Percentiles rank a stretch among this genome's conserved stretches.
phyloP scores from a whole-genome alignment of 2,888 invertebrate species.

The Dynastes grantii region DNA sequence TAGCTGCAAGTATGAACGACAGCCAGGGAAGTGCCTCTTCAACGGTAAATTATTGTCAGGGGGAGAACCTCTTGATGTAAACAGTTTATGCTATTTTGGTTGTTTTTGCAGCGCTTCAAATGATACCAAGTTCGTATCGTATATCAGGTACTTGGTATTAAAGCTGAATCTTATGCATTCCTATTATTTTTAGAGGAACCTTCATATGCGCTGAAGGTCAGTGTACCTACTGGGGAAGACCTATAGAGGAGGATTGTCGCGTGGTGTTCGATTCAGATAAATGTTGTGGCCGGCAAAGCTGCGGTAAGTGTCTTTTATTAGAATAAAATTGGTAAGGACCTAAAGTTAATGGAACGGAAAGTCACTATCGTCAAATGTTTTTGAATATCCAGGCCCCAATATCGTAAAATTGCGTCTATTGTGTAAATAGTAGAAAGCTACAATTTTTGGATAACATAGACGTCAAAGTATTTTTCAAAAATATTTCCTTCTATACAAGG shows the following conservation, averaged over 20 bases:
- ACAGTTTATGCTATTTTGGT: conserved; percentile 38
- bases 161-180: too few species aligned
- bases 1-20: conserved; percentile 39
- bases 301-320: conserved; percentile 21
- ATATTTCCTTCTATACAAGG: too few species aligned
- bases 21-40: conserved; percentile 46
- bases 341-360: too few species aligned
- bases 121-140: conserved; percentile 29
- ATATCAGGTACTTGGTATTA: too few species aligned
- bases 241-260: conserved; percentile 24
- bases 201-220: conserved; percentile 43
- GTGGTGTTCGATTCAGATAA: conserved; percentile 21
- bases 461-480: too few species aligned
- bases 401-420: too few species aligned
- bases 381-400: too few species aligned
- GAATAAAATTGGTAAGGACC: neutral
- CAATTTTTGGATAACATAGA: too few species aligned
- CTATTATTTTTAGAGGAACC: conserved; percentile 21
- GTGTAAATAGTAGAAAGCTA: too few species aligned
- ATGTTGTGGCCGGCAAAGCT: conserved; percentile 30
- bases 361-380: too few species aligned
- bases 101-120: conserved; percentile 28
- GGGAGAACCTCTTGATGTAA: neutral
- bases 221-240: conserved; percentile 7
- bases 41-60: conserved; percentile 31